phyloP scores from a whole-genome alignment of 2,113 vertebrate species.

The Rhabdomys dilectus region DNA sequence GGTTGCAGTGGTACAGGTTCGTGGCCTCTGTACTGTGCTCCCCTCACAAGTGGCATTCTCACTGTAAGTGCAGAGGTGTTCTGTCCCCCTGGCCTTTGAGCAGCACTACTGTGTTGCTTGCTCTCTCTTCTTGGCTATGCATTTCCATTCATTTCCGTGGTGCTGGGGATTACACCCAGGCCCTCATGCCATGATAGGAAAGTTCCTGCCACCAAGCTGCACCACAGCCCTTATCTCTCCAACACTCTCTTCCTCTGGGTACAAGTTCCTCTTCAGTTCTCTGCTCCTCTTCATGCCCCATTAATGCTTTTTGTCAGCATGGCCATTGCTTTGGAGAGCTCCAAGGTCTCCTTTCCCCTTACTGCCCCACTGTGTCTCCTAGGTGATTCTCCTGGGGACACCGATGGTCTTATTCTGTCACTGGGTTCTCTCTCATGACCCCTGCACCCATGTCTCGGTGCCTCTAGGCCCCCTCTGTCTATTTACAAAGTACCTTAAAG shows the following conservation, averaged over 20 bases:
- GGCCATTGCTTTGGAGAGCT: neutral
- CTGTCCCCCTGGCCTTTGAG: neutral
- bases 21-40: neutral
- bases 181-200: neutral
- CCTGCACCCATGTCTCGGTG: neutral
- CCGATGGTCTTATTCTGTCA: neutral
- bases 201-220: neutral
- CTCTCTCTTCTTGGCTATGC: neutral
- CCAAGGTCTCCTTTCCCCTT: neutral
- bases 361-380: neutral
- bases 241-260: neutral
- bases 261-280: neutral
- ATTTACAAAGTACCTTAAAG: neutral
- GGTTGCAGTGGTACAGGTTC: too few species aligned
- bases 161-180: neutral
- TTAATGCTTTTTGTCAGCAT: too few species aligned
- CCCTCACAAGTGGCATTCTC: neutral
- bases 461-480: neutral
- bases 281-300: neutral
- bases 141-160: neutral
- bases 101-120: neutral
- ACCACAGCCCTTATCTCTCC: neutral
- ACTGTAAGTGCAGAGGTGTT: neutral
- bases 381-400: neutral
- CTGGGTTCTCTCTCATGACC: neutral